Base-by-base conservation (phyloP, 2,113 vertebrate genomes). In the Butorides virescens region DNA sequence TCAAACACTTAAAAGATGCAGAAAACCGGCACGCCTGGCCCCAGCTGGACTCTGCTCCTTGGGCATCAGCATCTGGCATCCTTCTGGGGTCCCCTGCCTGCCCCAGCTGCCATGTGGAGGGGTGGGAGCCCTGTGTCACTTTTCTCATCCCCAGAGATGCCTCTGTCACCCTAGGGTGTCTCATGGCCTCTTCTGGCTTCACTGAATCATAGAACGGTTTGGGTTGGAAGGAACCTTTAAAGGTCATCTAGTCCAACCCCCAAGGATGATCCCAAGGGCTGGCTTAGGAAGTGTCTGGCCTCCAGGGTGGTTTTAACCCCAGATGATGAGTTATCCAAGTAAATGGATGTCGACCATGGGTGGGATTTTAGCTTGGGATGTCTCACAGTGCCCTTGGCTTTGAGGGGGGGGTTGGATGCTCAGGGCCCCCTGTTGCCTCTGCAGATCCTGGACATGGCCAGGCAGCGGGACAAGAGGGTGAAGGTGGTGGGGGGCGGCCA, bases 401-500 rank as follows among this genome's bases (percentile, higher is more conserved):
- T 32, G 86, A 30, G 58, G 50, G 27, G 20, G 30, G 2, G 14
- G 14, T 4, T 25, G 75, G 46, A 22, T 19, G 34, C 65, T 90
- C 42, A 81, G 29, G 29, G 49, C 21, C 0, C 1, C 10, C 13
- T n/a, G 22, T 17, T 82, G 62, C 62, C 50, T 83, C 68, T 15
- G 25, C 97, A 98, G 98, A 98, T 98, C 91, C 89, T 98, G 90
- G 96, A 95, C 15, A 83, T 98, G 61, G 98, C 98, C 47, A 93
- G 97, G 70, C 98, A 98, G 86, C 75, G 96, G 65, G 86, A 89
- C 26, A 98, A 97, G 93, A 81, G 95, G 49, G 98, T 98, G 92
- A 98, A 98, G 93, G 98, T 97, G 77, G 96, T 98, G 34, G 98
- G 98, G 0, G 97, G 97, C 0, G 98, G 98, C 23, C 98, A 98